Conservation (phyloP, 2,113 vertebrate genomes). For the Myocastor coypus region DNA sequence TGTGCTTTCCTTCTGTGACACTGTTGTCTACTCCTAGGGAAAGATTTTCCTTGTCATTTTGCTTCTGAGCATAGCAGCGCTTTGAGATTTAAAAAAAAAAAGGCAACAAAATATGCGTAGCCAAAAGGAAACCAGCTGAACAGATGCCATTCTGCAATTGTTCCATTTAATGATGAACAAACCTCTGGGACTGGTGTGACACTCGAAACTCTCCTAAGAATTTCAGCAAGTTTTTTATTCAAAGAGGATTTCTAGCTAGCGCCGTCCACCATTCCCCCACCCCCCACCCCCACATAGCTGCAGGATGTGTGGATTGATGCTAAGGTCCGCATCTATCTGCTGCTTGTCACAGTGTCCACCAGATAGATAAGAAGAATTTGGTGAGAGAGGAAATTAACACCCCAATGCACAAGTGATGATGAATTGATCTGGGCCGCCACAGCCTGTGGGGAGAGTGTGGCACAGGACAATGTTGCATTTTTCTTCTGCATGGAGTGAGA, state of each 20-base stretch:
- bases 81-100: constrained; percentile 12
- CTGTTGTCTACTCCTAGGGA: background rate
- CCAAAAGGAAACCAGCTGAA: background rate
- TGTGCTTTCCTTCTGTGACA: background rate
- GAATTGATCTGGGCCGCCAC: background rate
- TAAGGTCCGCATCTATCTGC: background rate
- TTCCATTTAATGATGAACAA: background rate
- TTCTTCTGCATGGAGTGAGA: constrained; percentile 46
- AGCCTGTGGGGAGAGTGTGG: constrained; percentile 8
- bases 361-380: constrained; percentile 44
- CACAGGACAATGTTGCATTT: constrained; percentile 48
- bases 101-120: background rate
- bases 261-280: no score
- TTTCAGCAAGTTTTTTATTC: background rate
- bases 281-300: background rate
- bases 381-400: background rate
- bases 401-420: background rate
- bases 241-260: background rate
- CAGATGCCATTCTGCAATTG: background rate
- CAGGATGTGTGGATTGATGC: background rate
- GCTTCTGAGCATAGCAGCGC: background rate
- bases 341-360: constrained; percentile 38
- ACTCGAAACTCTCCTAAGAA: constrained; percentile 31
- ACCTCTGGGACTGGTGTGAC: background rate
- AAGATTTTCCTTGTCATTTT: background rate